Conservation (phyloP, 2,113 vertebrate species). For the Pterocles burchelli region DNA sequence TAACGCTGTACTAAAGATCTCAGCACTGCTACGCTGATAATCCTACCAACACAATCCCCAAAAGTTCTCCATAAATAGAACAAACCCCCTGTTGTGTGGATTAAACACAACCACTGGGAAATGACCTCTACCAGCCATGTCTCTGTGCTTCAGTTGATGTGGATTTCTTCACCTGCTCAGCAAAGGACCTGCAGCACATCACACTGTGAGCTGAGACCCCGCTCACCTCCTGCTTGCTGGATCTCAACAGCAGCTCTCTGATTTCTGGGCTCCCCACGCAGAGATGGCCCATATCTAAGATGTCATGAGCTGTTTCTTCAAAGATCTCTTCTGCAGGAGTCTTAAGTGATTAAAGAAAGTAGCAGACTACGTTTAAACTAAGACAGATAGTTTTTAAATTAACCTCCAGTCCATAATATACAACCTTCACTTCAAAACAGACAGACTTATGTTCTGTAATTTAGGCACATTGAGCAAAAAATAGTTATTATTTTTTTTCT, state of each 20-base stretch:
- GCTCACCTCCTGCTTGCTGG: neutral
- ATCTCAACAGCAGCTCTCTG: neutral
- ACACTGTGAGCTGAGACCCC: neutral
- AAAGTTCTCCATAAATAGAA: neutral
- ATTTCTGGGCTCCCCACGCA: neutral
- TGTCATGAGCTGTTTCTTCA: neutral
- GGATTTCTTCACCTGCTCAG: neutral
- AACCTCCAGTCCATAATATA: neutral
- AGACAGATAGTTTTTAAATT: neutral
- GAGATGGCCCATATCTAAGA: neutral
- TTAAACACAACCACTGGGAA: neutral
- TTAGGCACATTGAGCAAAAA: neutral
- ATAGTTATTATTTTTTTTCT: neutral
- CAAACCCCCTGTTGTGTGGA: neutral
- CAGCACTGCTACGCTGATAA: neutral
- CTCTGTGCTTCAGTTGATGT: neutral
- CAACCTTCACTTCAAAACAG: neutral
- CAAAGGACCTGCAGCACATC: neutral
- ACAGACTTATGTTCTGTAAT: neutral
- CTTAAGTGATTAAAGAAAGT: neutral
- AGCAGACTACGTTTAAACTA: neutral
- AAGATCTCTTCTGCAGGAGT: neutral
- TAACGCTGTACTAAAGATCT: neutral
- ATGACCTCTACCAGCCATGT: neutral
- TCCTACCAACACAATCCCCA: neutral